A percentile compares a stretch with the other conserved stretches of the same genome.
These are phyloP conservation scores for Heloderma charlesbogerti DNA, from an alignment of 2,113 vertebrate species.

Conservation along the genomic window DNA sequence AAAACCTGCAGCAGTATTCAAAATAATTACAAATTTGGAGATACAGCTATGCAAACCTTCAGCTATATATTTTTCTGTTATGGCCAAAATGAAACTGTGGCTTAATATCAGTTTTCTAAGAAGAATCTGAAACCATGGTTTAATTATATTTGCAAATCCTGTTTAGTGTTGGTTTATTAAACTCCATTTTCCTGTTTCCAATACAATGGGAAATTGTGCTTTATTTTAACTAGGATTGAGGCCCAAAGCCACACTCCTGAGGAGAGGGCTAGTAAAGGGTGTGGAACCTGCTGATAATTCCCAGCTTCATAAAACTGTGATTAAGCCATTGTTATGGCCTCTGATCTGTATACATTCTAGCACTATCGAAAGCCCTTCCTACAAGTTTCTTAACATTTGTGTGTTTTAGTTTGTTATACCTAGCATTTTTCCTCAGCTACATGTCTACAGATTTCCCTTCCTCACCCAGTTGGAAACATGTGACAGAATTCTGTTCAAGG, in stretches of 20 bases:
- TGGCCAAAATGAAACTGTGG: too few species aligned
- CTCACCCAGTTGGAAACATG: not conserved
- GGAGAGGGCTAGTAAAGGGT: not conserved
- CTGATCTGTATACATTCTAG: not conserved
- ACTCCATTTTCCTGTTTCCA: not conserved
- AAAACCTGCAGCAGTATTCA: not conserved
- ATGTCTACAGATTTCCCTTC: not conserved
- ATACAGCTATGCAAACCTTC: not conserved
- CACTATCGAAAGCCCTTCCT: not conserved
- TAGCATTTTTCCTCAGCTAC: not conserved
- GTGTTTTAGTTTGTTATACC: not conserved
- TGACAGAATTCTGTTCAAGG: not conserved
- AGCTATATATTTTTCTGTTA: not conserved
- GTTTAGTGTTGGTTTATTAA: not conserved
- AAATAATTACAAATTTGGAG: not conserved
- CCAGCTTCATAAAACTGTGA: not conserved
- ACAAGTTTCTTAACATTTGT: not conserved
- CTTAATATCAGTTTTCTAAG: not conserved
- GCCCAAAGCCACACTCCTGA: not conserved
- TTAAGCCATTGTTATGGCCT: too few species aligned
- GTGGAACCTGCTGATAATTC: not conserved
- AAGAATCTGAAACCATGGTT: not conserved
- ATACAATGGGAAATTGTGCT: not conserved
- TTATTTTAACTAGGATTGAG: not conserved
- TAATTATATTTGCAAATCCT: not conserved